Evolutionary conservation across 1,140 invertebrate genomes (phyloP).

Genomic region (Protaetia brevitarsis): DNA sequence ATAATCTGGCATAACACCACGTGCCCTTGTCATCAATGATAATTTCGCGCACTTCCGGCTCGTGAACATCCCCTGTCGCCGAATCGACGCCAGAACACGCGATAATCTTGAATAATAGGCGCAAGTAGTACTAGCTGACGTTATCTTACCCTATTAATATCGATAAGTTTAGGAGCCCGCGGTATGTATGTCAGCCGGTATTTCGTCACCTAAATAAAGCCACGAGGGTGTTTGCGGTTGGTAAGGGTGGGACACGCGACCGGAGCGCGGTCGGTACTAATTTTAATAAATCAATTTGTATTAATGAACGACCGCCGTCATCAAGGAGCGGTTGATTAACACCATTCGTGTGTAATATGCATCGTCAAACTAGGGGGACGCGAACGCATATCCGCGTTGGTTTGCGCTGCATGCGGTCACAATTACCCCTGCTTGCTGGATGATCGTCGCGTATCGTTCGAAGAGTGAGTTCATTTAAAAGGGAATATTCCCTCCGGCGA

Average conservation of each 20-base stretch:
- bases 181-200: background rate
- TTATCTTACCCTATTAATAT: constrained; percentile 2
- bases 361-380: background rate
- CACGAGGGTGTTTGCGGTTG: background rate
- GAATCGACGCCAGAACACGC: background rate
- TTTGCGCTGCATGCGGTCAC: background rate
- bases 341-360: constrained; percentile 4
- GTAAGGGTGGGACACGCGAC: background rate
- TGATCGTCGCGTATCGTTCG: too few relatives aligned
- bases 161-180: background rate
- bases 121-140: background rate
- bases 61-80: background rate
- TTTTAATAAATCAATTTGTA: constrained; percentile 24
- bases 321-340: background rate
- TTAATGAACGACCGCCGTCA: constrained; percentile 17
- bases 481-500: too few relatives aligned
- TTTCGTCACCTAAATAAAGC: background rate
- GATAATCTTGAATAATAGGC: constrained; percentile 6
- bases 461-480: too few relatives aligned
- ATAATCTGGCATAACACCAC: background rate
- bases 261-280: background rate
- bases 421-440: too few relatives aligned
- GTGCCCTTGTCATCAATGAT: constrained; percentile 3
- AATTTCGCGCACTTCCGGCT: background rate
- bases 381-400: background rate